A percentile compares a stretch with the other conserved stretches of the same genome.
Evolutionary conservation across 2,113 vertebrate species (phyloP).

Genomic region (Microtus richardsoni): DNA sequence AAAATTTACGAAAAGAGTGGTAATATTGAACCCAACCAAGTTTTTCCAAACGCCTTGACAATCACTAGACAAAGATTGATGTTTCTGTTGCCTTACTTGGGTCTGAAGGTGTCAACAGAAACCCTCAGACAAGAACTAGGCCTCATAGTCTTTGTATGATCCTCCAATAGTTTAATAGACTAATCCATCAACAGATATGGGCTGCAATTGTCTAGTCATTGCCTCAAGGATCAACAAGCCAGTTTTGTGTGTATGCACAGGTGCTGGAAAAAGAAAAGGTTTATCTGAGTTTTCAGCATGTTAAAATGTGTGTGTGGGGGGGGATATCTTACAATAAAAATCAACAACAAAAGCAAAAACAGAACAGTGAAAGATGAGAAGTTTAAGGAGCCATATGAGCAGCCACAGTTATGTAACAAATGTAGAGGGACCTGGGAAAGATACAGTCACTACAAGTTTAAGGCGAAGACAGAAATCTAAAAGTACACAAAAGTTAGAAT

Average conservation of each 20-base stretch:
- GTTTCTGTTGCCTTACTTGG: background rate
- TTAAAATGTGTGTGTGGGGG: background rate
- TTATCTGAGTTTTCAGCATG: background rate
- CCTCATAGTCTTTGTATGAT: background rate
- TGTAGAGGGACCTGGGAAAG: background rate
- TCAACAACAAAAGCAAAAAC: background rate
- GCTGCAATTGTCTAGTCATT: background rate
- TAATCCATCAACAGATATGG: background rate
- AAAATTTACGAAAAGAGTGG: background rate
- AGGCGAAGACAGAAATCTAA: background rate
- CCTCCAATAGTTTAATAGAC: background rate
- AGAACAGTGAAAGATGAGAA: background rate
- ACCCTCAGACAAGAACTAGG: background rate
- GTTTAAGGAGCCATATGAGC: accelerated
- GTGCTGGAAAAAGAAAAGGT: background rate
- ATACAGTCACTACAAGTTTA: background rate
- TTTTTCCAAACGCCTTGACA: background rate
- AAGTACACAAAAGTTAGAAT: background rate
- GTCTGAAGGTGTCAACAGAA: conserved; percentile 2
- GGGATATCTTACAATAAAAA: background rate
- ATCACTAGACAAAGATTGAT: background rate
- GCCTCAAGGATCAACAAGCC: background rate
- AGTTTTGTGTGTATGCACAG: background rate
- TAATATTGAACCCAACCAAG: background rate
- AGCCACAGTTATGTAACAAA: background rate